phyloP scores from a whole-genome alignment of 2,797 vertebrate species.

The Lerista edwardsae region DNA sequence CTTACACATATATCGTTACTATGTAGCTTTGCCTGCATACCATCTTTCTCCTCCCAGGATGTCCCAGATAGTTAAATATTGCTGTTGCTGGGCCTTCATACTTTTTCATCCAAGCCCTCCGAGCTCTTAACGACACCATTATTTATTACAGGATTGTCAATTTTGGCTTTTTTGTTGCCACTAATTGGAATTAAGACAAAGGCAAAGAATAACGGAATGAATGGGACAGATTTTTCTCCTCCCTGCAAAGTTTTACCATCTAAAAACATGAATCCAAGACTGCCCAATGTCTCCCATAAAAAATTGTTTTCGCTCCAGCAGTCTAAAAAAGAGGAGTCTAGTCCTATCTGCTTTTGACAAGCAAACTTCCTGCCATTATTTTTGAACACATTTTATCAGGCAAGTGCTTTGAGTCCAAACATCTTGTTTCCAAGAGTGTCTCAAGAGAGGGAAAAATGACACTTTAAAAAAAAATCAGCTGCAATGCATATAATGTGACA shows the following conservation, averaged over 20 bases:
- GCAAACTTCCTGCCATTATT: slow-evolving; percentile 41
- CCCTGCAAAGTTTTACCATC: not conserved
- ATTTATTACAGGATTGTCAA: too few relatives aligned
- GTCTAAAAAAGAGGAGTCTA: slow-evolving; percentile 25
- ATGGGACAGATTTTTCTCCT: not conserved
- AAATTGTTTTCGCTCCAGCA: not conserved
- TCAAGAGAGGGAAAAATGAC: slow-evolving; percentile 64
- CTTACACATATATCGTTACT: too few relatives aligned
- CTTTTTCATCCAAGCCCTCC: too few relatives aligned
- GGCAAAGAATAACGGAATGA: not conserved
- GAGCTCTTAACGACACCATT: too few relatives aligned
- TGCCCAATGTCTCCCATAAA: not conserved
- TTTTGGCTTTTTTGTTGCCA: too few relatives aligned
- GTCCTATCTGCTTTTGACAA: slow-evolving; percentile 18
- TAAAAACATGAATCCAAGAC: not conserved
- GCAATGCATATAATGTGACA: slow-evolving; percentile 66
- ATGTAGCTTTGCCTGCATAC: too few relatives aligned
- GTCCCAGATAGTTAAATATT: too few relatives aligned
- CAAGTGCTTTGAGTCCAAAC: slow-evolving; percentile 58
- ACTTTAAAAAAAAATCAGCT: slow-evolving; percentile 62
- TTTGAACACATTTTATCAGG: slow-evolving; percentile 52
- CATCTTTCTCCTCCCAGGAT: too few relatives aligned
- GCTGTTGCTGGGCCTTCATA: too few relatives aligned
- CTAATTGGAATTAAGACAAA: too few relatives aligned
- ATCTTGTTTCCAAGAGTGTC: slow-evolving; percentile 55